Percentiles rank a stretch among this genome's conserved stretches.
Evolutionary conservation across 2,797 vertebrate genomes (phyloP).

Genomic region (Neostethus bicornis): DNA sequence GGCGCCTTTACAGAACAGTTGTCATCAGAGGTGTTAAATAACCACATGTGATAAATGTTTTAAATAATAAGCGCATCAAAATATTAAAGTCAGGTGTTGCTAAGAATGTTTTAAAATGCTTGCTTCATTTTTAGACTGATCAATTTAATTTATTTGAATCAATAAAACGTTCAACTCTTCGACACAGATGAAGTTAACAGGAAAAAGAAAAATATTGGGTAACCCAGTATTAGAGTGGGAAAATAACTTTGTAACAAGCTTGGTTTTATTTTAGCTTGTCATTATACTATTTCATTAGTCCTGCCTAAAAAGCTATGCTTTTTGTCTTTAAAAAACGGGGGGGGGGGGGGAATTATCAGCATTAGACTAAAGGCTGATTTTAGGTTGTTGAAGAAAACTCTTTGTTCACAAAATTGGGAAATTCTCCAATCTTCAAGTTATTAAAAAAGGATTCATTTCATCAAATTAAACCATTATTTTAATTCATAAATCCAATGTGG

Average conservation of each 20-base stretch:
- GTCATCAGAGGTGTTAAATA: conserved; percentile 15
- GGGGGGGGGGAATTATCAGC: too few species aligned
- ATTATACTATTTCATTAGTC: conserved; percentile 17
- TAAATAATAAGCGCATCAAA: background rate
- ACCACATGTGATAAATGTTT: conserved; percentile 15
- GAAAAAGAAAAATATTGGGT: conserved; percentile 1
- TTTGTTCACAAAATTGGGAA: too few species aligned
- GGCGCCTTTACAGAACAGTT: conserved; percentile 40
- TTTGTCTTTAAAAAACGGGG: too few species aligned
- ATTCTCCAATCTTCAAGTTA: too few species aligned
- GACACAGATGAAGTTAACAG: background rate
- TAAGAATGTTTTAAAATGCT: too few species aligned
- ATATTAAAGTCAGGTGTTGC: too few species aligned
- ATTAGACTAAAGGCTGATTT: too few species aligned
- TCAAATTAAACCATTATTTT: too few species aligned
- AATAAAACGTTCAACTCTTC: too few species aligned
- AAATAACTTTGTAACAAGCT: background rate
- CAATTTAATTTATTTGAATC: background rate
- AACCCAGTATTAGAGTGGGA: background rate
- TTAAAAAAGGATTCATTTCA: too few species aligned
- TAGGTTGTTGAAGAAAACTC: too few species aligned
- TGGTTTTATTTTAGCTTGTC: conserved; percentile 8
- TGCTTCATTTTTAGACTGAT: background rate
- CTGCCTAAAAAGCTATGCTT: conserved; percentile 4
- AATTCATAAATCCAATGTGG: too few species aligned